phyloP scores from a whole-genome alignment of 2,888 invertebrate species.

The Sinodicranocentrus sp. region DNA sequence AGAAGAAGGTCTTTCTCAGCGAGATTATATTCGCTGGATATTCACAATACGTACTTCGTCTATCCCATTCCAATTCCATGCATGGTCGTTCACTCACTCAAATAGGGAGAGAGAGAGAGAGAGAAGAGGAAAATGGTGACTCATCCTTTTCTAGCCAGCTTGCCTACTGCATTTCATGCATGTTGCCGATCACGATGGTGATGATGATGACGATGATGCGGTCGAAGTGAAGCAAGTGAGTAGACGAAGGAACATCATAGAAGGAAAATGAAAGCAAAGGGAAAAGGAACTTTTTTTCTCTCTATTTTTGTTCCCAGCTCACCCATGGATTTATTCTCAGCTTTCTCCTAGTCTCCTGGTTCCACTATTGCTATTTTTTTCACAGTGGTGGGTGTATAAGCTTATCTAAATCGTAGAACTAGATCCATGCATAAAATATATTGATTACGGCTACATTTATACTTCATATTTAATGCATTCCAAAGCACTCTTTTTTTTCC shows the following conservation, averaged over 20 bases:
- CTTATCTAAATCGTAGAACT: conserved; percentile 26
- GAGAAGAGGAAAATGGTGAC: conserved; percentile 44
- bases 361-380: not conserved
- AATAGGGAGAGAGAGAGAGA: not conserved
- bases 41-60: not conserved
- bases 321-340: no score
- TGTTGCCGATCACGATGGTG: conserved; percentile 39
- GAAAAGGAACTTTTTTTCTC: not conserved
- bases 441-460: conserved; percentile 23
- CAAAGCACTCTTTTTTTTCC: not conserved
- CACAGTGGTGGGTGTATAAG: conserved; percentile 20
- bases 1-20: not conserved
- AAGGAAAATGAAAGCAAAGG: not conserved
- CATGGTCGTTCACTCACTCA: conserved; percentile 2
- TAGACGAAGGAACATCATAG: not conserved
- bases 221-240: conserved; percentile 28
- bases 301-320: not conserved
- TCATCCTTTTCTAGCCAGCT: conserved; percentile 57
- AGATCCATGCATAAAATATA: conserved; percentile 24
- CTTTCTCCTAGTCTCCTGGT: conserved; percentile 16
- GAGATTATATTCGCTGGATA: no score
- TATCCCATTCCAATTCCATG: conserved; percentile 14
- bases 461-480: conserved; percentile 44
- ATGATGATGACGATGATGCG: conserved; percentile 51
- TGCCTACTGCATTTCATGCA: conserved; percentile 56